A percentile compares a stretch with the other conserved stretches of the same genome.
Evolutionary conservation across 2,113 vertebrate genomes (phyloP).

Genomic region (Rhinopomastus cyanomelas): DNA sequence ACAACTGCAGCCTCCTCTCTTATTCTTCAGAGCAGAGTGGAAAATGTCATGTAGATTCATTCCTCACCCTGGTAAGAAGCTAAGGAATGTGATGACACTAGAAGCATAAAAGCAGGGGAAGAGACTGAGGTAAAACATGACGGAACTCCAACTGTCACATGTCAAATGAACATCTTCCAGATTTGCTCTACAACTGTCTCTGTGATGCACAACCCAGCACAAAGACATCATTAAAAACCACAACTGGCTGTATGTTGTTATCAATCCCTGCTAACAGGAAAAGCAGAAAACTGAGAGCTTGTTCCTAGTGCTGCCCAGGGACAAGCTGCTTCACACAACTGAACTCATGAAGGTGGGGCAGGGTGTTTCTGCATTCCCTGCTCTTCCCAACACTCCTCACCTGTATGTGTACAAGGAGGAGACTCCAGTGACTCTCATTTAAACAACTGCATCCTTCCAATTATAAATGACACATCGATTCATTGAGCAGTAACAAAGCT

Average conservation of each 20-base stretch:
- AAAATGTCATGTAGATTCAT: no score
- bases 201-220: not conserved
- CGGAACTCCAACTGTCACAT: not conserved
- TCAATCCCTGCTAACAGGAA: not conserved
- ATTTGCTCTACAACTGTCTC: not conserved
- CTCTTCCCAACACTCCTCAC: not conserved
- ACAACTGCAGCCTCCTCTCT: not conserved
- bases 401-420: not conserved
- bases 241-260: not conserved
- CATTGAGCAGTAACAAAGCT: not conserved
- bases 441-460: not conserved
- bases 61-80: not conserved
- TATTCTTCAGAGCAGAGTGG: not conserved
- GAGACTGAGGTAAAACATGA: not conserved
- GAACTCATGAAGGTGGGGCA: not conserved
- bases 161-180: not conserved
- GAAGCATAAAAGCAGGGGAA: not conserved
- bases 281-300: not conserved
- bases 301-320: not conserved
- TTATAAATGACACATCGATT: rapidly evolving
- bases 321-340: rapidly evolving
- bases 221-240: not conserved
- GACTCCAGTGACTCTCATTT: not conserved
- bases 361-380: not conserved
- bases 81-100: not conserved